A percentile compares a stretch with the other conserved stretches of the same genome.
Conservation (phyloP, 2,797 vertebrate species). For the Helostoma temminkii region DNA sequence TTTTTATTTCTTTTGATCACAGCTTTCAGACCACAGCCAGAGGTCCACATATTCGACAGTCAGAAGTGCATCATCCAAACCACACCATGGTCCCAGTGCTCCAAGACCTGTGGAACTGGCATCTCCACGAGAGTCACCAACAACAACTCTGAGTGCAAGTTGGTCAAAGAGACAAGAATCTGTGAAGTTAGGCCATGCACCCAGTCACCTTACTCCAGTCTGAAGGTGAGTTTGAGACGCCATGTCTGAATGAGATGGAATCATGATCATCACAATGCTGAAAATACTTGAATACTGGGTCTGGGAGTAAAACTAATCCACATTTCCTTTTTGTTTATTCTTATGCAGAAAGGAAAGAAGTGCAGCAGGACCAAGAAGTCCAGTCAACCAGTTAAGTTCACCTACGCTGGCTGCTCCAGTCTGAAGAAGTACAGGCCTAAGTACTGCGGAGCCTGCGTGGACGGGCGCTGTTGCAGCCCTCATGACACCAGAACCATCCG, state of each 20-base stretch:
- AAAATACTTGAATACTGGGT: neutral
- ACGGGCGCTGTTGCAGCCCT: constrained; percentile 95
- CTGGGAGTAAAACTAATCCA: constrained; percentile 38
- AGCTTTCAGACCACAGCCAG: constrained; percentile 91
- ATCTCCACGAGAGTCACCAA: constrained; percentile 97
- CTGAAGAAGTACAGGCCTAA: constrained; percentile 96
- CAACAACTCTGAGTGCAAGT: constrained; percentile 93
- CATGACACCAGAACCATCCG: constrained; percentile 95
- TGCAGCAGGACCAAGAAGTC: constrained; percentile 96
- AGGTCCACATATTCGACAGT: constrained; percentile 88
- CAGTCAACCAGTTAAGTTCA: constrained; percentile 88
- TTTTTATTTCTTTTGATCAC: constrained; percentile 38
- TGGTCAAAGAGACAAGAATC: constrained; percentile 95
- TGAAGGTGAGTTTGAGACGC: constrained; percentile 88
- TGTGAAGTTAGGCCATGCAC: constrained; percentile 97
- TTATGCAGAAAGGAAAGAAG: constrained; percentile 95
- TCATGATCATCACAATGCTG: neutral
- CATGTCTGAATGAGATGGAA: constrained; percentile 3
- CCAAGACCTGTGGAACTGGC: constrained; percentile 96
- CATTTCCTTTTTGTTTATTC: constrained; percentile 10
- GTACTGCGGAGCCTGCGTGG: constrained; percentile 95
- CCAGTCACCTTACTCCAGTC: constrained; percentile 88
- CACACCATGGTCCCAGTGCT: constrained; percentile 97
- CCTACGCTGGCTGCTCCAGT: constrained; percentile 94
- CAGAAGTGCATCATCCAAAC: constrained; percentile 97